Base-by-base conservation (phyloP, 2,888 invertebrate species). In the Malthinus flaveolus region DNA sequence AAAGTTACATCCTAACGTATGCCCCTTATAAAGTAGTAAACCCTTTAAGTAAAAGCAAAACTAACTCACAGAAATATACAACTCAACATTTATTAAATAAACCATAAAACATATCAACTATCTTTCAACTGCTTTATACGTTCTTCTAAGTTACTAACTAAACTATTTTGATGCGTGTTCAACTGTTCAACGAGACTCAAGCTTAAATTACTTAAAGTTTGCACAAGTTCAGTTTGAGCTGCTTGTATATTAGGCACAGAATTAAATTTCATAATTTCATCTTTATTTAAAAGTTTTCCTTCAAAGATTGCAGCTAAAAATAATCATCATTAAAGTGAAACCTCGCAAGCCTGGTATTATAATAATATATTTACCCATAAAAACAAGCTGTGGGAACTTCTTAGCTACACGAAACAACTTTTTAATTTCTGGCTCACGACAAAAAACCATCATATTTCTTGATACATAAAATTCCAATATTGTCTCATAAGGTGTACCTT, bases 271-370 rank as follows among this genome's bases (percentile, higher is more conserved):
- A 87, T 69, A 32, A 93, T 78, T 68, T 92, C 89, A 72, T 87
- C 87, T 65, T 84, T 84, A 61, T 84, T 88, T 66, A 93, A 68
- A 31, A 92, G 75, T 56, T 80, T 82, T 45, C 87, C 86, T 68
- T 93, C 86, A 49, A 89, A 82, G 59, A 92, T 85, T n/a, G 87
- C 92, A 74, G 85, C 89, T 89, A 77, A 66, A 78, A 79, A 11
- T 34, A 51, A 31, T 35, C 2, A 4, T n/a, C 6, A 1, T 13
- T 15, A 56, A 48, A 32, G 9, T 49, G 1, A 45, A 13, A n/a
- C 7, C 9, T 9, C 23, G 8, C 1, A 49, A n/a, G n/a, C n/a
- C n/a, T n/a, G 5, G 37, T 32, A 8, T 15, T 11, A 7, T 31
- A 35, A 35, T 33, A 13, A 8, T 13, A 5, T 32, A 71, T 74